Percentiles rank a stretch among this genome's conserved stretches.
phyloP scores from a whole-genome alignment of 1,140 invertebrate species.

The Lucilia cuprina region DNA sequence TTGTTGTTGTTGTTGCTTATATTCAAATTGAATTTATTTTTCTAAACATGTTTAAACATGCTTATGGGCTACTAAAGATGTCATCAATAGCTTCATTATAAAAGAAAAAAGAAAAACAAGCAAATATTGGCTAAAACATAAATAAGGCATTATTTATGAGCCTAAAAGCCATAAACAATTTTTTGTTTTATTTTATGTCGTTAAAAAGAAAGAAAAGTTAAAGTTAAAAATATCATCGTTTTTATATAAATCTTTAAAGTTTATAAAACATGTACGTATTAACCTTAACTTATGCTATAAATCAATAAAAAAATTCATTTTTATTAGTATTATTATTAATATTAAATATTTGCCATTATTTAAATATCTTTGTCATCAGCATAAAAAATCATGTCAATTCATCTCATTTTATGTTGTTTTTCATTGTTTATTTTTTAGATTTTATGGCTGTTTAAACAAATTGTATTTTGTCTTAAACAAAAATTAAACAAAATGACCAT shows the following conservation, averaged over 20 bases:
- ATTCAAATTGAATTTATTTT: constrained; percentile 31
- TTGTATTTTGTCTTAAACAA: no score
- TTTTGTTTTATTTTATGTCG: background rate
- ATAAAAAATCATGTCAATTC: background rate
- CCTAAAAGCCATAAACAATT: background rate
- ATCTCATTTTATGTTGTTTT: no score
- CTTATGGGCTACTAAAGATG: constrained; percentile 8
- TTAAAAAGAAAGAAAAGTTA: no score
- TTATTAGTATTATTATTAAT: background rate
- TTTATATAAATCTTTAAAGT: background rate
- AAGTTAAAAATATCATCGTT: background rate
- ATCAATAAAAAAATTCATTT: background rate
- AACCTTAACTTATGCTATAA: background rate
- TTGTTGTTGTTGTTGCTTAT: background rate
- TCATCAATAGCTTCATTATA: constrained; percentile 29
- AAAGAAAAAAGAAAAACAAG: background rate
- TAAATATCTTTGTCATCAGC: background rate
- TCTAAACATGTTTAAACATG: constrained; percentile 15
- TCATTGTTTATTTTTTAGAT: no score
- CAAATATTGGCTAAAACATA: background rate
- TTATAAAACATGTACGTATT: background rate
- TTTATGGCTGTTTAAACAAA: no score
- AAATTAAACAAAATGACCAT: no score
- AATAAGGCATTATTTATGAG: background rate
- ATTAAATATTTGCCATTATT: background rate